Conservation (phyloP, 2,888 invertebrate genomes). For the Ectemnius lituratus region DNA sequence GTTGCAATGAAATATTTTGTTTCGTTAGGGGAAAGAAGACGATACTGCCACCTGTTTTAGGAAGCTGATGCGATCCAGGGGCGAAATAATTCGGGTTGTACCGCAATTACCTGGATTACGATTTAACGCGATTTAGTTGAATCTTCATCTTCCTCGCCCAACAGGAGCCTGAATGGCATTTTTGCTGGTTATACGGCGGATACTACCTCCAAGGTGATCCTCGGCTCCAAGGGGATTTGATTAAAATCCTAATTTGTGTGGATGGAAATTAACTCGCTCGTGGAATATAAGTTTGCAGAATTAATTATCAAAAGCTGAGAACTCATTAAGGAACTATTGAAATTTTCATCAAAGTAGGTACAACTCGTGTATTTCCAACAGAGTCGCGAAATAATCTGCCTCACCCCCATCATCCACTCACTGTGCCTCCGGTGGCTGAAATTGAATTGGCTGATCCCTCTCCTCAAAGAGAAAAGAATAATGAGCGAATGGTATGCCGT, state of each 20-base stretch:
- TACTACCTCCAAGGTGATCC: conserved; percentile 22
- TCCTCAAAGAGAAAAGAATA: neutral
- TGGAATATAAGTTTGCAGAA: conserved; percentile 54
- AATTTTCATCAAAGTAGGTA: conserved; percentile 49
- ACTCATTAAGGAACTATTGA: conserved; percentile 53
- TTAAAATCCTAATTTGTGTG: conserved; percentile 57
- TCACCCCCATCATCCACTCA: neutral
- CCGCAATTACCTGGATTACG: too few relatives aligned
- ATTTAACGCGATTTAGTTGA: too few relatives aligned
- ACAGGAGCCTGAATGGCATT: conserved; percentile 47
- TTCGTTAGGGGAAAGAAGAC: neutral
- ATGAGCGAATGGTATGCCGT: neutral
- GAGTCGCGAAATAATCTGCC: conserved; percentile 33
- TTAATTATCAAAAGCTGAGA: conserved; percentile 51
- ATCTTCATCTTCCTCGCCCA: too few relatives aligned
- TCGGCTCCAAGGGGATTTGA: conserved; percentile 40
- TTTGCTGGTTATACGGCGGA: conserved; percentile 30
- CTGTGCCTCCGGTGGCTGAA: conserved; percentile 5
- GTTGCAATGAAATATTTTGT: neutral
- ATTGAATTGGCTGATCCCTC: conserved; percentile 28
- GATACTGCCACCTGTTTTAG: neutral
- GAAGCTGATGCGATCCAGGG: neutral
- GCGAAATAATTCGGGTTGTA: neutral
- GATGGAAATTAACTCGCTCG: conserved; percentile 51
- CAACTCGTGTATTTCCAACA: conserved; percentile 46